Evolutionary conservation across 1,140 invertebrate species (phyloP), one percentile per base, ranked within the genome.

Genomic region (Spodoptera frugiperda): DNA sequence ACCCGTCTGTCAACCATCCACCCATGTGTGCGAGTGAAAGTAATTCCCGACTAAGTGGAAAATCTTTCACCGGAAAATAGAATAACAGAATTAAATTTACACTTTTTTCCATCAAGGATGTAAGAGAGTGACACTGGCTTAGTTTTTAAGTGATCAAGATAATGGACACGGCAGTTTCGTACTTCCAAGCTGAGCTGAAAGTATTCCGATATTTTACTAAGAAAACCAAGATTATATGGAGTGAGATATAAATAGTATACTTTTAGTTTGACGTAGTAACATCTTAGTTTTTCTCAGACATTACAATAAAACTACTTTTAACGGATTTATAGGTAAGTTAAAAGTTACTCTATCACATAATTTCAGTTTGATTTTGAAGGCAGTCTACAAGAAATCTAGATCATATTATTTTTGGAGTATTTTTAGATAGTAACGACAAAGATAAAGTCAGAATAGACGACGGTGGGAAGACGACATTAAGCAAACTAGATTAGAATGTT

Each of bases 61-160:
- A 63, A 63, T 63, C 59, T 63, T 63, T 44, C 33, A 63, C 15
- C 15, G 15, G 59, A 44, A 63, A 63, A 63, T 63, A 63, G 33
- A 39, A 59, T 33, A 59, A 59, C 30, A 15, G 55, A 63, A 63
- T 63, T 44, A 44, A 44, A 33, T 44, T 12, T 33, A 63, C 11
- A 44, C 59, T 15, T 44, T 61, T 39, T 39, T 17, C 30, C 15
- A 39, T 33, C 30, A 39, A 15, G n/a, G 5, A 61, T 12, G 15
- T n/a, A 30, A 25, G 55, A n/a, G 11, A 17, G 59, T 17, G 19
- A 44, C 59, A 30, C 12, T 25, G 54, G 3, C 15, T 39, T 9
- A 17, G 15, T 44, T 63, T 44, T 63, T 19, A 15, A 63, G 15
- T 63, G 59, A 63, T 63, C 15, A 63, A 44, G 33, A 19, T 19